Evolutionary conservation across 2,888 invertebrate species (phyloP).

Genomic region (Cerceris rybyensis): DNA sequence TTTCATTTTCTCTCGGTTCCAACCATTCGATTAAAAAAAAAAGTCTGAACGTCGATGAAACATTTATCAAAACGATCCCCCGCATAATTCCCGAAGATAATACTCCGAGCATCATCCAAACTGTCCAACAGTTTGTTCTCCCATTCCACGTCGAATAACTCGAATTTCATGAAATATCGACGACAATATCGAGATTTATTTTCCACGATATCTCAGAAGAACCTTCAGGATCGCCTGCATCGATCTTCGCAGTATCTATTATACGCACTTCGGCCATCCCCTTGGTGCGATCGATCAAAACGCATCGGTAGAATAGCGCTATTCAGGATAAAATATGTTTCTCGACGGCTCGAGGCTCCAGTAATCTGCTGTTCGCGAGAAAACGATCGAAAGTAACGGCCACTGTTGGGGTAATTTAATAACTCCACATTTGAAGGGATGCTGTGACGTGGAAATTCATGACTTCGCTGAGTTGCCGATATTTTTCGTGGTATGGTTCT

Average conservation of each 20-base stretch:
- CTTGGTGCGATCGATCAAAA: slow-evolving; percentile 36
- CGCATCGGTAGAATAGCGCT: slow-evolving; percentile 15
- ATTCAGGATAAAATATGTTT: slow-evolving; percentile 41
- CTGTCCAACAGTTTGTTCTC: too few species aligned
- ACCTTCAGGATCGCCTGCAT: neutral
- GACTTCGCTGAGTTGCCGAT: neutral
- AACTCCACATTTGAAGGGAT: slow-evolving; percentile 5
- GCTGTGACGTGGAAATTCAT: neutral
- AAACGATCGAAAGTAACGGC: slow-evolving; percentile 15
- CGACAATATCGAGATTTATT: neutral
- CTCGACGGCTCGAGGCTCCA: slow-evolving; percentile 11
- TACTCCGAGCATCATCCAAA: too few species aligned
- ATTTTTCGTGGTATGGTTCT: too few species aligned
- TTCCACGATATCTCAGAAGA: neutral
- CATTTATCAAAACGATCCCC: too few species aligned
- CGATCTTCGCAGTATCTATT: neutral
- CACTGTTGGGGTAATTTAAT: slow-evolving; percentile 16
- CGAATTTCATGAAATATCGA: too few species aligned
- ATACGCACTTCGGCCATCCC: neutral
- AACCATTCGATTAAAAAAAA: too few species aligned
- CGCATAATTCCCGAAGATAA: too few species aligned
- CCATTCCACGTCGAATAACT: too few species aligned
- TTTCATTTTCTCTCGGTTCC: too few species aligned
- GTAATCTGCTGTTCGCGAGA: slow-evolving; percentile 24
- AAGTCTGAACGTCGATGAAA: too few species aligned